These are phyloP conservation scores for human DNA, from an alignment of 2,113 vertebrate genomes.

Conservation along the genomic window GRCh38 chr20:46160001-46160500, in stretches of 20 bases:
- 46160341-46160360: neutral
- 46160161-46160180: neutral
- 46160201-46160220: neutral
- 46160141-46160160: neutral
- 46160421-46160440: neutral
- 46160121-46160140: constrained; percentile 9
- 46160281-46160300: neutral
- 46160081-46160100: constrained; percentile 23
- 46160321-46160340: neutral
- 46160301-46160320: neutral
- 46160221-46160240: neutral
- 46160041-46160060: constrained; percentile 49
- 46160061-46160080: constrained; percentile 9
- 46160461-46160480: neutral
- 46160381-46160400: neutral
- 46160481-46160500: neutral
- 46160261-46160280: neutral
- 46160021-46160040: constrained; percentile 41
- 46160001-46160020: neutral
- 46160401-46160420: neutral
- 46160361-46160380: too few species aligned
- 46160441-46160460: neutral
- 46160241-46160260: neutral
- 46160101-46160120: neutral
- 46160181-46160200: neutral